Conservation (phyloP, 2,797 vertebrate species). For the Enteromius mattozi region DNA sequence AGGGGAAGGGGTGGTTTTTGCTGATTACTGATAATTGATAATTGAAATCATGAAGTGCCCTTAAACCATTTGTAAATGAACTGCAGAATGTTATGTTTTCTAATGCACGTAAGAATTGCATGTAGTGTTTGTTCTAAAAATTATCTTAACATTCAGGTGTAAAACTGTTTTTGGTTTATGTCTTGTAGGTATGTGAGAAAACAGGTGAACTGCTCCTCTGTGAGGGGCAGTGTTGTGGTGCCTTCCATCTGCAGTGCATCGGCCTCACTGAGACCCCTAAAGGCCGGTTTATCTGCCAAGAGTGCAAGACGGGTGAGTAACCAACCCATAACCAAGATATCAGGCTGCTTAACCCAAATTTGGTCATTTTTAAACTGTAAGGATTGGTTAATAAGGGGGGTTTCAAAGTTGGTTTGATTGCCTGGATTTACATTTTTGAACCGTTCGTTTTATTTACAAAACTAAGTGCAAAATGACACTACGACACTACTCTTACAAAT, state of each 20-base stretch:
- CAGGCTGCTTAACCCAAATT: background rate
- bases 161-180: slow-evolving; percentile 9
- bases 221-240: slow-evolving; percentile 96
- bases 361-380: background rate
- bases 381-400: background rate
- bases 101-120: too few relatives aligned
- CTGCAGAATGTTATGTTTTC: too few relatives aligned
- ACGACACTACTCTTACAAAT: too few relatives aligned
- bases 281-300: slow-evolving; percentile 92
- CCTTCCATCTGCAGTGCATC: slow-evolving; percentile 95
- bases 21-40: too few relatives aligned
- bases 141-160: background rate
- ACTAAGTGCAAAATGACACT: too few relatives aligned
- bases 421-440: too few relatives aligned
- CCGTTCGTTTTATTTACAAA: too few relatives aligned
- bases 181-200: slow-evolving; percentile 91
- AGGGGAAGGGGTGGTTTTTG: too few relatives aligned
- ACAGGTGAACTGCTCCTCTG: slow-evolving; percentile 92
- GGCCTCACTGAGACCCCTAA: slow-evolving; percentile 88
- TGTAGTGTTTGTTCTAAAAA: background rate
- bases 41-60: too few relatives aligned
- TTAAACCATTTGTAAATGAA: too few relatives aligned
- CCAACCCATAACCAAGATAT: background rate
- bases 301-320: slow-evolving; percentile 90
- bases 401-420: too few relatives aligned